Conservation (phyloP, 2,888 invertebrate species). For the Coremacera marginata region DNA sequence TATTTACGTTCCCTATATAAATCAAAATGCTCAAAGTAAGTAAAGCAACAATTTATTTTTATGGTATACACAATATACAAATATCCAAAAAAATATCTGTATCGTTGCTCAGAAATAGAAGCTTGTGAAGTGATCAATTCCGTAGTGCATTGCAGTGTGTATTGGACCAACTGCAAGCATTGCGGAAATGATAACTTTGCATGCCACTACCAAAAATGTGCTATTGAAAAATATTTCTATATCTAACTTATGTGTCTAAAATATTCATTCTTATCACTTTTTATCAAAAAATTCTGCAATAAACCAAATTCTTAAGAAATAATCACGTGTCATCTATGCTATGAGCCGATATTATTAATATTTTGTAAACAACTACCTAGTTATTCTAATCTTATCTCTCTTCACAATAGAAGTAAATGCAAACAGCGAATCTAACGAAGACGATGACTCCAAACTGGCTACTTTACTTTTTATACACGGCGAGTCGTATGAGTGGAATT, state of each 20-base stretch:
- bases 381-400: background rate
- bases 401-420: slow-evolving; percentile 41
- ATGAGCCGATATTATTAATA: background rate
- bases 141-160: slow-evolving; percentile 97
- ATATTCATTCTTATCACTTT: background rate
- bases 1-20: slow-evolving; percentile 87
- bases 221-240: background rate
- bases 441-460: slow-evolving; percentile 71
- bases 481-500: slow-evolving; percentile 96
- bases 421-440: slow-evolving; percentile 37
- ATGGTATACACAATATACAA: no score
- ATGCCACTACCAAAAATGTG: slow-evolving; percentile 36
- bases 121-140: slow-evolving; percentile 79
- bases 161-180: slow-evolving; percentile 86
- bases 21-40: slow-evolving; percentile 58
- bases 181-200: slow-evolving; percentile 89
- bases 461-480: slow-evolving; percentile 93
- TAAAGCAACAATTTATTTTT: slow-evolving; percentile 33
- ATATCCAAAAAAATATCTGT: no score
- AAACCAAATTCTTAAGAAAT: no score
- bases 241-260: background rate
- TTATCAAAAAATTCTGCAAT: background rate
- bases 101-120: background rate
- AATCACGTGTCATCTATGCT: no score
- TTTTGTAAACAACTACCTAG: no score